phyloP scores from a whole-genome alignment of 2,113 vertebrate genomes.

The Tringa solitaria region DNA sequence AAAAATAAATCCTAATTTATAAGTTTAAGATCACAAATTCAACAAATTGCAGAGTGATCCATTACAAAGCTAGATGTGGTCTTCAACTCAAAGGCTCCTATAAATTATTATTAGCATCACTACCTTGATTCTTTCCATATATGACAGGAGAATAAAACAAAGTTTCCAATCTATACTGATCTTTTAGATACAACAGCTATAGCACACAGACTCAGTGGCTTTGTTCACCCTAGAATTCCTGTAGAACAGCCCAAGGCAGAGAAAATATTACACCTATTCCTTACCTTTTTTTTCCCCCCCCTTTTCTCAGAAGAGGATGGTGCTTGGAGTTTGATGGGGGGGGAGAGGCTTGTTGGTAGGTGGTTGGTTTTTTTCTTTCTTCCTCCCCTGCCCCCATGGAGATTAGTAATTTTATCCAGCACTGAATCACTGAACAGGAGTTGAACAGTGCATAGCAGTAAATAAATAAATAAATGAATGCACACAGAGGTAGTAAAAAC shows the following conservation, averaged over 20 bases:
- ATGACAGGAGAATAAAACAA: not conserved
- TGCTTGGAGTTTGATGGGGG: not conserved
- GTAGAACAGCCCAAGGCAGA: not conserved
- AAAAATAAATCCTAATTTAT: not conserved
- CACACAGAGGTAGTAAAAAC: constrained; percentile 17
- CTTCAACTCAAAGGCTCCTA: not conserved
- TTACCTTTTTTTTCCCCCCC: not conserved
- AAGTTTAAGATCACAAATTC: not conserved
- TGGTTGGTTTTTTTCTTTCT: not conserved
- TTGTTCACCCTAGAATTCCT: not conserved
- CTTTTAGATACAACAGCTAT: not conserved
- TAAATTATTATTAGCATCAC: not conserved
- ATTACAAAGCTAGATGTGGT: not conserved
- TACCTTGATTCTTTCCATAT: not conserved
- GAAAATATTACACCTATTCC: not conserved
- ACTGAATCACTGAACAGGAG: not conserved
- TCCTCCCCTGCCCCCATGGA: not conserved
- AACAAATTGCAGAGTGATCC: not conserved
- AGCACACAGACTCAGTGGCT: not conserved
- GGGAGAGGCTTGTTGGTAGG: not conserved
- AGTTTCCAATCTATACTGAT: not conserved
- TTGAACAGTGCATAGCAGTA: not conserved
- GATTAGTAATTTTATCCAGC: not conserved
- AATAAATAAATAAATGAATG: not conserved
- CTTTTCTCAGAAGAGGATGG: not conserved